Conservation (phyloP, 1,140 invertebrate genomes). For the Micrasema minimum region DNA sequence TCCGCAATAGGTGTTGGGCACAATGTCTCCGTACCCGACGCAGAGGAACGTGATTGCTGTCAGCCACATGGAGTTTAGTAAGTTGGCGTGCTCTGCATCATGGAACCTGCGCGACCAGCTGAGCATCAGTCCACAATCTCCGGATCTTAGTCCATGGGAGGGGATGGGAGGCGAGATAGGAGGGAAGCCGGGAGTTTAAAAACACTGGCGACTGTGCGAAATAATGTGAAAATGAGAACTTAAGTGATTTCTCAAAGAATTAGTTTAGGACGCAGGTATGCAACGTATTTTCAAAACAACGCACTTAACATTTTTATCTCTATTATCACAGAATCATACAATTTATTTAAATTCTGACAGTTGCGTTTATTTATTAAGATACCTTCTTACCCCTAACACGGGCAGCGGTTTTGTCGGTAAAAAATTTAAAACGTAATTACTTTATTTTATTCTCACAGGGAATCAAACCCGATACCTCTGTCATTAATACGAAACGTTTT, state of each 20-base stretch:
- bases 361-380: no score
- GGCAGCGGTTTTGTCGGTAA: no score
- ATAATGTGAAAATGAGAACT: neutral
- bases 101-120: slow-evolving; percentile 73
- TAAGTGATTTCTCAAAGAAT: neutral
- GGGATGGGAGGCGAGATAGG: neutral
- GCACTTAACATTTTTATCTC: no score
- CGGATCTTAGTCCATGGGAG: slow-evolving; percentile 8
- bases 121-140: slow-evolving; percentile 25
- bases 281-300: no score
- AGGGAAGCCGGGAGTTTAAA: slow-evolving; percentile 3
- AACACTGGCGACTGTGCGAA: neutral
- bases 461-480: no score
- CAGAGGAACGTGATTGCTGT: slow-evolving; percentile 89
- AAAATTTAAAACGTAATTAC: no score
- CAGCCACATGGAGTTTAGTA: slow-evolving; percentile 94
- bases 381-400: no score
- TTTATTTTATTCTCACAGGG: no score
- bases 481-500: no score
- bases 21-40: slow-evolving; percentile 87
- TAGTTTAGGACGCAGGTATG: neutral
- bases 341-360: no score
- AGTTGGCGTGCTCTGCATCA: slow-evolving; percentile 89
- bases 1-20: slow-evolving; percentile 95
- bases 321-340: no score